Evolutionary conservation across 2,888 invertebrate species (phyloP).

Genomic region (Drosophila picticornis): DNA sequence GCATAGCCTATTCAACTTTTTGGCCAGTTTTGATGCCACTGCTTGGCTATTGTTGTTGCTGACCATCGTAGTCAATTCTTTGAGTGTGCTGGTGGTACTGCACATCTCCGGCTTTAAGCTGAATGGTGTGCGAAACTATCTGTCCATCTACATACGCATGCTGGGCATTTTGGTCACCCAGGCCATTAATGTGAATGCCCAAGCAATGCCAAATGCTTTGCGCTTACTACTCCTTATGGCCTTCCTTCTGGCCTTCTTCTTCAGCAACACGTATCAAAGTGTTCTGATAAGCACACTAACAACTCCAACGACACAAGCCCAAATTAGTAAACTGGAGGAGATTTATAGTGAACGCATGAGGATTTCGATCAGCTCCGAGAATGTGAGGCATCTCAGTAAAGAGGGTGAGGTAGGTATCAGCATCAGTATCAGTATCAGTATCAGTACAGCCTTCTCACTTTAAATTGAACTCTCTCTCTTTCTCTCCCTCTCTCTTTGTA

Average conservation of each 20-base stretch:
- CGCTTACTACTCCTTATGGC: slow-evolving; percentile 63
- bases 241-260: slow-evolving; percentile 74
- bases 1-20: slow-evolving; percentile 80
- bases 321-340: slow-evolving; percentile 76
- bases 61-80: slow-evolving; percentile 62
- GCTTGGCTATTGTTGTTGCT: slow-evolving; percentile 60
- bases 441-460: too few relatives aligned
- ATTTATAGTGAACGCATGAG: slow-evolving; percentile 77
- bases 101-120: slow-evolving; percentile 38
- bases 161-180: slow-evolving; percentile 75
- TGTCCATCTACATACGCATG: slow-evolving; percentile 56
- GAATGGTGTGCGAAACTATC: slow-evolving; percentile 43
- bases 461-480: neutral
- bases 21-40: slow-evolving; percentile 64
- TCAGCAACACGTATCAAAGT: slow-evolving; percentile 83
- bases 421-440: too few relatives aligned
- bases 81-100: slow-evolving; percentile 61
- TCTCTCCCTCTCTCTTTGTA: slow-evolving; percentile 27
- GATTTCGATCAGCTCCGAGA: slow-evolving; percentile 81
- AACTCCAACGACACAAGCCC: slow-evolving; percentile 82
- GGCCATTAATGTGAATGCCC: slow-evolving; percentile 42
- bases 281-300: slow-evolving; percentile 83
- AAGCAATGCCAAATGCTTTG: slow-evolving; percentile 52
- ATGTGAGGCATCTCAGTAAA: slow-evolving; percentile 80
- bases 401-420: slow-evolving; percentile 75